Percentiles rank a stretch among this genome's conserved stretches.
Conservation (phyloP, 2,888 invertebrate genomes). For the Nemurella pictetii region DNA sequence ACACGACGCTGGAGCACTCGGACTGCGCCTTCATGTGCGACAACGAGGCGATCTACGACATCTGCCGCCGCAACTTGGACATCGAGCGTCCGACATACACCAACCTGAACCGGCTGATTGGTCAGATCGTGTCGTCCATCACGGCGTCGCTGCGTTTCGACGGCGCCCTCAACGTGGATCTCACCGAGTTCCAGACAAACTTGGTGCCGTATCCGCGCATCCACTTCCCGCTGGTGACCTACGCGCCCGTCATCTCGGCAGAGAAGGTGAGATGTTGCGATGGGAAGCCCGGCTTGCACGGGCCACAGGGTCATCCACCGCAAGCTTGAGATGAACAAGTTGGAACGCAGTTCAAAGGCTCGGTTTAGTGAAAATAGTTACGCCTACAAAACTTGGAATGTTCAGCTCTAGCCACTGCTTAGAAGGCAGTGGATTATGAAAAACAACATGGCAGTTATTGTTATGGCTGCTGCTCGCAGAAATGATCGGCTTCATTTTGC, state of each 20-base stretch:
- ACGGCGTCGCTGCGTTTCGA: slow-evolving; percentile 57
- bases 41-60: slow-evolving; percentile 61
- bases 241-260: slow-evolving; percentile 49
- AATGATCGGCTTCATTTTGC: too few species aligned
- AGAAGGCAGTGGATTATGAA: too few species aligned
- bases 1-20: slow-evolving; percentile 56
- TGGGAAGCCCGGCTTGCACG: too few species aligned
- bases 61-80: slow-evolving; percentile 59
- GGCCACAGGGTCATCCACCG: too few species aligned
- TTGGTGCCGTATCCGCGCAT: slow-evolving; percentile 57
- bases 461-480: too few species aligned
- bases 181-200: slow-evolving; percentile 57
- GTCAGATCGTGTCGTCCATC: slow-evolving; percentile 57
- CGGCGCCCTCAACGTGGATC: slow-evolving; percentile 57
- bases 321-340: too few species aligned
- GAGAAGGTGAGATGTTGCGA: too few species aligned
- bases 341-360: too few species aligned
- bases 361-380: too few species aligned
- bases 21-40: slow-evolving; percentile 62
- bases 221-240: slow-evolving; percentile 59
- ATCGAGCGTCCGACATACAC: slow-evolving; percentile 60
- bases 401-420: too few species aligned
- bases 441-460: too few species aligned
- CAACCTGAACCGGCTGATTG: slow-evolving; percentile 60
- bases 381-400: too few species aligned